Base-by-base conservation (phyloP, 2,888 invertebrate species). In the Volucella zonaria region DNA sequence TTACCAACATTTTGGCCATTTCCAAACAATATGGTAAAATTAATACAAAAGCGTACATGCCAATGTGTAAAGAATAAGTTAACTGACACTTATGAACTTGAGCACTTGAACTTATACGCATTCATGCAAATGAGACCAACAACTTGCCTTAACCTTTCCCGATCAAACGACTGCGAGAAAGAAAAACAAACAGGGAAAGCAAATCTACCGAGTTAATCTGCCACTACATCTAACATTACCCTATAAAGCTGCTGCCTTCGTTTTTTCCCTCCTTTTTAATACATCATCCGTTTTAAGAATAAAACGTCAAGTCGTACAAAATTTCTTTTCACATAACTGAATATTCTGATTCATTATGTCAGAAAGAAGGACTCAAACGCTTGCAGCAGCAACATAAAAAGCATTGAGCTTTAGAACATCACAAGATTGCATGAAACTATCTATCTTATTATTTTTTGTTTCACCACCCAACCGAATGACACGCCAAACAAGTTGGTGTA, bases 401-500 rank as follows among this genome's bases (percentile, higher is more conserved):
- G 67, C 61, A 56, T 80, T 74, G 61, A 80, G 80, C 54, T 67
- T 54, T 61, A 59, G 59, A 42, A 31, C 42, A 59, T 23, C 47
- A 64, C 40, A 61, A 8, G 40, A 58, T 58, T 47, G 15, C 61
- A 74, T 56, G 38, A 62, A 68, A 74, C 74, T 68, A 76, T 67
- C 31, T 31, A 31, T 31, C 31, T 31, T 6, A 6, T 31, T 31
- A 31, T 67, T 76, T 38, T 61, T 74, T 68, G 15, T 49, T 68
- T 47, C 40, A 68, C 38, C 62, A n/a, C 12, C 15, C 15, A n/a
- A 3, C 14, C 74, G 62, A 75, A 75, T 70, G 75, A 75, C 68
- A 68, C 38, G 58, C 76, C 81, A 76, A 64, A 66, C 70, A 76
- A 81, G 76, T 66, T 64, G 43, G 43, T 64, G 58, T 23, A 68